phyloP scores from a whole-genome alignment of 2,888 invertebrate species.

The Ectemnius cavifrons region DNA sequence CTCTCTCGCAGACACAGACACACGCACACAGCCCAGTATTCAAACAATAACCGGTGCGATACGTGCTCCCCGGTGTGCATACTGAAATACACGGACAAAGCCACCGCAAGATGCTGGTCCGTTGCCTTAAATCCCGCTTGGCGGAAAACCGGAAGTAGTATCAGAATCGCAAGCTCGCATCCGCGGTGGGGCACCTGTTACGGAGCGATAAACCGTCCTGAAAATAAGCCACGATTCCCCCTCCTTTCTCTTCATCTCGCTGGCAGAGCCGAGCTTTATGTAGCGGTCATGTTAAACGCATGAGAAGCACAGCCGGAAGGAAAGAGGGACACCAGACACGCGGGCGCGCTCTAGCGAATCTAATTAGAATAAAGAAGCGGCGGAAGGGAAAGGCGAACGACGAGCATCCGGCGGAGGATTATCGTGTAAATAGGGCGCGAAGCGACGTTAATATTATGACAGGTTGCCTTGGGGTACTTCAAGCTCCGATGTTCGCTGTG shows the following conservation, averaged over 20 bases:
- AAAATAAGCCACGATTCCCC: background rate
- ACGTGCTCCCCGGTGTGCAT: background rate
- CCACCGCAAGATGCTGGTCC: background rate
- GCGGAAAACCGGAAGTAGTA: background rate
- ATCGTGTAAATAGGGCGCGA: background rate
- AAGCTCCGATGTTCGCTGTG: background rate
- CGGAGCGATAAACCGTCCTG: background rate
- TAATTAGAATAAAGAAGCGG: conserved; percentile 4
- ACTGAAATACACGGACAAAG: background rate
- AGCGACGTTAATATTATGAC: background rate
- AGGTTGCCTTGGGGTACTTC: background rate
- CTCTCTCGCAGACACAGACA: background rate
- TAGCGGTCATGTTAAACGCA: background rate
- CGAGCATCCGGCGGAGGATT: conserved; percentile 11
- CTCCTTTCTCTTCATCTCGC: background rate
- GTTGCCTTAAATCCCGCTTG: background rate
- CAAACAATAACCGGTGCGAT: background rate
- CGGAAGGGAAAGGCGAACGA: conserved; percentile 11
- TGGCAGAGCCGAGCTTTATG: background rate
- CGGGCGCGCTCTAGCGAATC: background rate
- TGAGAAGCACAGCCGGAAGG: background rate
- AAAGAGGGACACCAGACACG: background rate
- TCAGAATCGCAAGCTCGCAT: background rate
- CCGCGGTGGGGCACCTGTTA: background rate
- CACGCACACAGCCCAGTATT: too few species aligned